These are phyloP conservation scores for Apomyelois bistriatella DNA, from an alignment of 2,888 invertebrate genomes.

Conservation along the genomic window DNA sequence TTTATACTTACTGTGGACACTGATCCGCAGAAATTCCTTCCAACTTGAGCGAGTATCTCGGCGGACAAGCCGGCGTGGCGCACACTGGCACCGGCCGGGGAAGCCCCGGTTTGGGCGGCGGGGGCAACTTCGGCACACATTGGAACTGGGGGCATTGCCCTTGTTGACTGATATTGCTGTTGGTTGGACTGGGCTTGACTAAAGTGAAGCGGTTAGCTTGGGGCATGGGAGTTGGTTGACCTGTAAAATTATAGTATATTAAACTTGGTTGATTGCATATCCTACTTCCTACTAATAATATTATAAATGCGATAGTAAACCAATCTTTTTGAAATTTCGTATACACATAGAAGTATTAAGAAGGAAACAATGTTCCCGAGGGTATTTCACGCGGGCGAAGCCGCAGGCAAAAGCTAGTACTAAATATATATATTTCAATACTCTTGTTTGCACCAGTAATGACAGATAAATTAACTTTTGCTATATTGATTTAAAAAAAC, in stretches of 20 bases:
- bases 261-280: too few species aligned
- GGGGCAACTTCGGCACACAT: conserved; percentile 73
- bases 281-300: too few species aligned
- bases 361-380: too few species aligned
- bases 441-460: too few species aligned
- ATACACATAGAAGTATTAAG: too few species aligned
- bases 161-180: conserved; percentile 16
- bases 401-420: too few species aligned
- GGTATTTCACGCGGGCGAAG: too few species aligned
- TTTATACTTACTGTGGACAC: conserved; percentile 70
- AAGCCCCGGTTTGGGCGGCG: conserved; percentile 54
- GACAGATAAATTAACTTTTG: too few species aligned
- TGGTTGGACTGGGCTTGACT: conserved; percentile 44
- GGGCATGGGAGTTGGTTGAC: conserved; percentile 34
- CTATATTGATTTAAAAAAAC: too few species aligned
- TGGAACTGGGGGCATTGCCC: conserved; percentile 74
- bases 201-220: conserved; percentile 53
- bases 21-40: conserved; percentile 54
- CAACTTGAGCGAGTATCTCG: conserved; percentile 76
- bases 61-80: conserved; percentile 78
- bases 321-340: too few species aligned
- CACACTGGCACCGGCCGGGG: conserved; percentile 50
- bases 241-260: conserved; percentile 9
- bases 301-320: too few species aligned
- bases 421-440: too few species aligned